phyloP scores from a whole-genome alignment of 92 coral and sea anemone species.

The Heliopora coerulea region DNA sequence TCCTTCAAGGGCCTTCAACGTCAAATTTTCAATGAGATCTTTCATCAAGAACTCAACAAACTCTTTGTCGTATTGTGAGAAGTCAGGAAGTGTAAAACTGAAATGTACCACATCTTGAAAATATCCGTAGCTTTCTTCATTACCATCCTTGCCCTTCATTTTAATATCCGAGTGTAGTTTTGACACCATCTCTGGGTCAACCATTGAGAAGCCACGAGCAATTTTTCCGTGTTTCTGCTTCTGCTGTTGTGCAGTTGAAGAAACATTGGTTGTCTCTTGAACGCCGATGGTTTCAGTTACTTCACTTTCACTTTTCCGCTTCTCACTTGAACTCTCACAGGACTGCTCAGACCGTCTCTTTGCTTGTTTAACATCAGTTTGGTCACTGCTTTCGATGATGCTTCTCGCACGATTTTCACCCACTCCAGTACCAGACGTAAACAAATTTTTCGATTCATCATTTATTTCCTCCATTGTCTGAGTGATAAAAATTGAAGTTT shows the following conservation, averaged over 20 bases:
- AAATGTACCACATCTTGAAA: constrained; percentile 73
- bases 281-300: neutral
- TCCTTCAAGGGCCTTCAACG: constrained; percentile 79
- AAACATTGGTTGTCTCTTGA: neutral
- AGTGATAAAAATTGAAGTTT: too few species aligned
- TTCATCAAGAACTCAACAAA: constrained; percentile 72
- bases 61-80: constrained; percentile 65
- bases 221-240: constrained; percentile 49
- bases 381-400: too few species aligned
- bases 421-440: too few species aligned
- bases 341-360: too few species aligned
- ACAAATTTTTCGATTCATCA: too few species aligned
- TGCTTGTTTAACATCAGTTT: too few species aligned
- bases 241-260: too few species aligned
- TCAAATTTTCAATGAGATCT: constrained; percentile 87
- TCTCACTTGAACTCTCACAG: neutral
- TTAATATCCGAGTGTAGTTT: constrained; percentile 78
- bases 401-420: too few species aligned
- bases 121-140: constrained; percentile 58
- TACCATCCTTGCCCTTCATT: constrained; percentile 56
- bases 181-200: constrained; percentile 80
- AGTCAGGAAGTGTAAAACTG: constrained; percentile 87
- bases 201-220: constrained; percentile 85
- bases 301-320: neutral
- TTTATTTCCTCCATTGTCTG: too few species aligned